Conservation (phyloP, 2,113 vertebrate genomes). For the Ardeotis arabs region DNA sequence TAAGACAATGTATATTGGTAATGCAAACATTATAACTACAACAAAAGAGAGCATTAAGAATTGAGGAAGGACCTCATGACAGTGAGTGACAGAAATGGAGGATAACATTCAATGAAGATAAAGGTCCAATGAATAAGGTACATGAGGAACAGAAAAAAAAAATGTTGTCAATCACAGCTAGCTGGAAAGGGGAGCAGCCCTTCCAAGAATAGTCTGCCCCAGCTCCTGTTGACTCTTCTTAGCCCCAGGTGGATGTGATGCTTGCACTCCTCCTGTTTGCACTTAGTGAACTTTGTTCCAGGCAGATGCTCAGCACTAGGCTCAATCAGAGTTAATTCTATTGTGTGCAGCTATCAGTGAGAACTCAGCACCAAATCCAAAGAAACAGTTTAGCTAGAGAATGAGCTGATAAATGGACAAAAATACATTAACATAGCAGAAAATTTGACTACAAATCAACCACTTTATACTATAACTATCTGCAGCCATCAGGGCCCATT, state of each 20-base stretch:
- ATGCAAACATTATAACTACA: not conserved
- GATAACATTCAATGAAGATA: not conserved
- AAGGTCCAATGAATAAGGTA: not conserved
- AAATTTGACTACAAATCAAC: too few species aligned
- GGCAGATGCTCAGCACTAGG: too few species aligned
- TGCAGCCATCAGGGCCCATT: too few species aligned
- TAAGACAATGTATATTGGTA: not conserved
- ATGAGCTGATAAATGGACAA: too few species aligned
- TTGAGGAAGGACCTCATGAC: not conserved
- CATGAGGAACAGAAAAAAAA: not conserved
- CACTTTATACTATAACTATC: too few species aligned
- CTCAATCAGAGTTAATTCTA: too few species aligned
- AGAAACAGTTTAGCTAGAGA: too few species aligned
- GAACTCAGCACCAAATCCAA: too few species aligned
- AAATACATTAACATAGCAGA: too few species aligned
- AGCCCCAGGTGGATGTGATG: not conserved
- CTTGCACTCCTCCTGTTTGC: too few species aligned
- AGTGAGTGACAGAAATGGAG: not conserved
- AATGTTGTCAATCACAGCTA: not conserved
- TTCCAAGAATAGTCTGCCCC: not conserved
- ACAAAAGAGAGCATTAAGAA: not conserved
- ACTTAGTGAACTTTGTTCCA: too few species aligned
- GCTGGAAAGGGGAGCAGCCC: not conserved
- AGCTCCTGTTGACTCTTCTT: not conserved
- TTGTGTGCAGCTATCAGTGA: too few species aligned